A percentile compares a stretch with the other conserved stretches of the same genome.
Conservation (phyloP, 2,888 invertebrate species). For the Punctoribates punctum region DNA sequence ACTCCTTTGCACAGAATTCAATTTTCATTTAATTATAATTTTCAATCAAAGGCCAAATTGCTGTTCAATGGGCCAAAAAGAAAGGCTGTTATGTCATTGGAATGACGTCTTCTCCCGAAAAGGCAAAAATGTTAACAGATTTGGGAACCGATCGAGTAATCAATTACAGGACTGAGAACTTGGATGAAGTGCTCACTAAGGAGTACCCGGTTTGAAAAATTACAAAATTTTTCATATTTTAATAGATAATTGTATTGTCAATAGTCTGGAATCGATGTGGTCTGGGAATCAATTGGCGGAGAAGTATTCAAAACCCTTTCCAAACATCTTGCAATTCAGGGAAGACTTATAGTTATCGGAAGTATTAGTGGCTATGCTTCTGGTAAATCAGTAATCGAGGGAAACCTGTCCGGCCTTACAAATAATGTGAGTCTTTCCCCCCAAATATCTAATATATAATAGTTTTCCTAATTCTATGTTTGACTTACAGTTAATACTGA, state of each 20-base stretch:
- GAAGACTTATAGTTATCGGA: constrained; percentile 53
- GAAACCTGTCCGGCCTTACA: neutral
- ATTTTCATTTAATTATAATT: no score
- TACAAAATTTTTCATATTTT: neutral
- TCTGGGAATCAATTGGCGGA: constrained; percentile 48
- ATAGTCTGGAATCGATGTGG: constrained; percentile 46
- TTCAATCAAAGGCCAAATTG: constrained; percentile 27
- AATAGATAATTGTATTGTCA: neutral
- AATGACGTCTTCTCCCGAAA: constrained; percentile 45
- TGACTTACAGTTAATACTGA: constrained; percentile 37
- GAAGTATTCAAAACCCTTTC: constrained; percentile 44
- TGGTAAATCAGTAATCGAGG: neutral
- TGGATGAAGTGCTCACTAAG: constrained; percentile 35
- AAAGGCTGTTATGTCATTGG: constrained; percentile 47
- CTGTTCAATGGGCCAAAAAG: constrained; percentile 48
- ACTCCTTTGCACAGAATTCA: neutral
- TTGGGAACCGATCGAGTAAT: constrained; percentile 39
- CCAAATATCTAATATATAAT: no score
- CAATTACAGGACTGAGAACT: constrained; percentile 34
- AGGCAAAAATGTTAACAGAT: constrained; percentile 44
- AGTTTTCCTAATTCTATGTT: neutral
- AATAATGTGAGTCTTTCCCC: neutral
- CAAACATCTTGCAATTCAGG: constrained; percentile 50
- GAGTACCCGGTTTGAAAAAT: constrained; percentile 41
- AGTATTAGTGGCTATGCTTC: constrained; percentile 51